Conservation (phyloP, 35 echinoderm and acorn worm species). For the Stichopus chloronotus region DNA sequence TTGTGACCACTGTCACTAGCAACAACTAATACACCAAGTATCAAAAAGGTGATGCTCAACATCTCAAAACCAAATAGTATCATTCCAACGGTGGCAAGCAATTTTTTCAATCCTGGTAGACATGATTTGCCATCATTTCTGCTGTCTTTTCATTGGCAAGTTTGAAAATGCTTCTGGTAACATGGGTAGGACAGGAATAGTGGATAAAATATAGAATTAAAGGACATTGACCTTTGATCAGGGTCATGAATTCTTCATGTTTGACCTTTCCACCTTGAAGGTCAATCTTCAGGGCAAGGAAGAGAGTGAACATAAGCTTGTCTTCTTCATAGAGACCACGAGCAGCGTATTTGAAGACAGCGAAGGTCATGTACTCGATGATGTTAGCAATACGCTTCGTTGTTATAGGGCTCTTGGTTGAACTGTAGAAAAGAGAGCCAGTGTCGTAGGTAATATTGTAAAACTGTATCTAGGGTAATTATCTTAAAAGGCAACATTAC, state of each 20-base stretch:
- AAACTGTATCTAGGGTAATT: no score
- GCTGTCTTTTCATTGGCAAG: no score
- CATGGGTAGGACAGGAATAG: no score
- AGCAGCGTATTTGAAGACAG: slow-evolving; percentile 90
- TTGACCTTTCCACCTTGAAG: slow-evolving; percentile 86
- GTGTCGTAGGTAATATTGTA: not conserved
- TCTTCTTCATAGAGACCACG: slow-evolving; percentile 90
- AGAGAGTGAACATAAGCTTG: slow-evolving; percentile 90
- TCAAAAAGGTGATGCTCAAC: no score
- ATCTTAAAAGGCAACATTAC: no score
- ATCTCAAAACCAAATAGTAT: no score
- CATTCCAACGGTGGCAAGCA: no score
- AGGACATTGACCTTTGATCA: slow-evolving; percentile 76
- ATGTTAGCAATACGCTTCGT: slow-evolving; percentile 95
- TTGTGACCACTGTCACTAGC: no score
- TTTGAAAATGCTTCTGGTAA: no score
- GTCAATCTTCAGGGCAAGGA: slow-evolving; percentile 93
- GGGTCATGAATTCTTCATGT: slow-evolving; percentile 91
- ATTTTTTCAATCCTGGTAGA: no score
- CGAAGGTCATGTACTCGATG: slow-evolving; percentile 94
- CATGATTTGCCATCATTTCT: no score
- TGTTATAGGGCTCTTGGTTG: slow-evolving; percentile 91
- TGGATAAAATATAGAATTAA: not conserved
- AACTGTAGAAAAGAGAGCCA: slow-evolving; percentile 50
- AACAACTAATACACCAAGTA: no score